Evolutionary conservation across 2,797 vertebrate species (phyloP), one percentile per base, ranked within the genome.

Genomic region (Helicolenus hilgendorfi): DNA sequence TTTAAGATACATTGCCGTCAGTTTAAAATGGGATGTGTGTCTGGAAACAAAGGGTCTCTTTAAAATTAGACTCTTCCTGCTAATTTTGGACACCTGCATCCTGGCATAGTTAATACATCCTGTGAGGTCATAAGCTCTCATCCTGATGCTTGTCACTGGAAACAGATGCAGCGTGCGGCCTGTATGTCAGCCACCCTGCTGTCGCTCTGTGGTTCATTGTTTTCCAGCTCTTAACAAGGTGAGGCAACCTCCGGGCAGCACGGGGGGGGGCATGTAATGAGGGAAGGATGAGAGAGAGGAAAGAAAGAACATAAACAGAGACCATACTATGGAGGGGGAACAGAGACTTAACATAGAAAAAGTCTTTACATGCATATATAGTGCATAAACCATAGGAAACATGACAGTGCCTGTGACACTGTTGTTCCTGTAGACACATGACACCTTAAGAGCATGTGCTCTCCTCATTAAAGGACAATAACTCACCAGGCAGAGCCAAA

Each of bases 21-120:
- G 27, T 76, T 76, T 75, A 41, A 79, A 80, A 74, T 77, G 33
- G 62, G 72, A 89, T 33, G 68, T 55, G 68, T 20, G 58, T 83
- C 72, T 85, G 88, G 78, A 93, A 91, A 79, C 76, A 58, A 86
- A 72, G 77, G 59, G 14, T n/a, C 41, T 89, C 72, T 91, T 88
- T 92, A 92, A 94, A 95, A 93, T 94, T 85, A 94, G 83, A 85
- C 88, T 58, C 93, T 95, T 97, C 94, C 95, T 94, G 88, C 83
- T 92, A 79, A 79, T 88, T 88, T 89, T 82, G 75, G 83, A 90
- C 96, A 96, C 94, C 95, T 97, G 97, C 92, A 93, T 97, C 97
- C 96, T 96, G 94, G 87, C 94, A 95, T 92, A 92, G 92, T 94
- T 56, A 78, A 90, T 36, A 76, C 87, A 87, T 95, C 94, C 95